Conservation (phyloP, 2,888 invertebrate species). For the Myopa testacea region DNA sequence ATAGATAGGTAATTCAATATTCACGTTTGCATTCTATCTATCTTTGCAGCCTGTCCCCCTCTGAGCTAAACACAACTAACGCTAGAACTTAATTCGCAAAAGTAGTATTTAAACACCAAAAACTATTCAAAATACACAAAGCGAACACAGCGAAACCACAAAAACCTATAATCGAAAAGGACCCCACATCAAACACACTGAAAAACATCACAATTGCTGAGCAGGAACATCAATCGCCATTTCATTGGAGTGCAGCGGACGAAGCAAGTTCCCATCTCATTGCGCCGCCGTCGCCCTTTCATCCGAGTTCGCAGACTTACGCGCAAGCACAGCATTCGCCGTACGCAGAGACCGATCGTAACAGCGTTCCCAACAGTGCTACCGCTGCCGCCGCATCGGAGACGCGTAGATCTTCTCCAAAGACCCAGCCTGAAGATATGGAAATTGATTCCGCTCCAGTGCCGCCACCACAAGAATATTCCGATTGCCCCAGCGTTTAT, state of each 20-base stretch:
- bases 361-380: slow-evolving; percentile 26
- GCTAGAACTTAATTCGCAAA: neutral
- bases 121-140: slow-evolving; percentile 4
- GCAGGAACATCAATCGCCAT: neutral
- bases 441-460: slow-evolving; percentile 65
- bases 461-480: slow-evolving; percentile 62
- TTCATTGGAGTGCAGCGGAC: slow-evolving; percentile 21
- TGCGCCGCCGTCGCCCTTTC: slow-evolving; percentile 27
- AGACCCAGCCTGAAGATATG: slow-evolving; percentile 64
- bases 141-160: neutral
- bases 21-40: slow-evolving; percentile 46
- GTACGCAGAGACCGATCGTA: slow-evolving; percentile 7
- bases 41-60: slow-evolving; percentile 54
- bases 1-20: slow-evolving; percentile 58
- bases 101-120: neutral
- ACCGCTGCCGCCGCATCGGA: slow-evolving; percentile 26
- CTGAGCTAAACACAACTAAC: neutral
- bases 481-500: slow-evolving; percentile 52
- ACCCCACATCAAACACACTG: neutral
- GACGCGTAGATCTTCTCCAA: slow-evolving; percentile 47
- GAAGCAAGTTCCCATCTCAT: slow-evolving; percentile 17
- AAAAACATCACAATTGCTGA: slow-evolving; percentile 19
- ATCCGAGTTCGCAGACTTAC: slow-evolving; percentile 29
- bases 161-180: neutral
- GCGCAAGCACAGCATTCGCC: slow-evolving; percentile 16